These are phyloP conservation scores for Conopomorpha cramerella DNA, from an alignment of 1,140 invertebrate species.

Conservation along the genomic window DNA sequence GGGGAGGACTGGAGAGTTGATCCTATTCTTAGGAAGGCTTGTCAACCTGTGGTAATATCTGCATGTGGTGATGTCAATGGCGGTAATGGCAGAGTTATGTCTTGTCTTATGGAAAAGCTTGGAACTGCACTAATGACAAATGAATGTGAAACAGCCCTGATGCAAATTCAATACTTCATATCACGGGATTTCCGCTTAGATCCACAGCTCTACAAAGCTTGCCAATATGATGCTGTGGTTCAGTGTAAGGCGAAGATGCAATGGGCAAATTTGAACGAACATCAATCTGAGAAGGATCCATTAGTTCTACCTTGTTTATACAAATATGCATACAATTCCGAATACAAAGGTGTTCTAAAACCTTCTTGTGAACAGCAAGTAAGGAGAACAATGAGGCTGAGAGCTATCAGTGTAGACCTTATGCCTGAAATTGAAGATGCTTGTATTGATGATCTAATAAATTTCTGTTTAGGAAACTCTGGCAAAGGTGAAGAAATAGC, in stretches of 20 bases:
- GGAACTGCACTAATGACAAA: slow-evolving; percentile 83
- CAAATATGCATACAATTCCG: slow-evolving; percentile 78
- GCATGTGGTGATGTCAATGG: slow-evolving; percentile 71
- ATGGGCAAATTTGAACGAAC: slow-evolving; percentile 71
- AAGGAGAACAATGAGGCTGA: slow-evolving; percentile 86
- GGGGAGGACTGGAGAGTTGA: slow-evolving; percentile 92
- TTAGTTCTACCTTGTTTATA: slow-evolving; percentile 93
- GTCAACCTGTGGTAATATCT: slow-evolving; percentile 78
- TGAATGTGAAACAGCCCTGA: slow-evolving; percentile 86
- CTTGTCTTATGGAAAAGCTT: slow-evolving; percentile 91
- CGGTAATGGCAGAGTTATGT: slow-evolving; percentile 80
- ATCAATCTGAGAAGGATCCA: slow-evolving; percentile 65
- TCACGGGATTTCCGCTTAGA: slow-evolving; percentile 93
- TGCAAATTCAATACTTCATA: slow-evolving; percentile 98
- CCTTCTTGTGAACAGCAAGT: slow-evolving; percentile 79
- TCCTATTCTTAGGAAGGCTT: slow-evolving; percentile 84
- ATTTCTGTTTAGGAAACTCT: slow-evolving; percentile 81
- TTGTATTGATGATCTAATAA: slow-evolving; percentile 85
- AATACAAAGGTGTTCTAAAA: slow-evolving; percentile 67
- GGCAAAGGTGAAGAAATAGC: slow-evolving; percentile 86
- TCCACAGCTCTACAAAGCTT: slow-evolving; percentile 84
- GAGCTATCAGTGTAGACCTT: slow-evolving; percentile 90
- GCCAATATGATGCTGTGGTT: slow-evolving; percentile 82
- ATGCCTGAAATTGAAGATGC: slow-evolving; percentile 91
- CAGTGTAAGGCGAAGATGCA: slow-evolving; percentile 80